Percentiles rank a stretch among this genome's conserved stretches.
These are phyloP conservation scores for Gryon sp. DNA, from an alignment of 1,140 invertebrate species.

Conservation along the genomic window DNA sequence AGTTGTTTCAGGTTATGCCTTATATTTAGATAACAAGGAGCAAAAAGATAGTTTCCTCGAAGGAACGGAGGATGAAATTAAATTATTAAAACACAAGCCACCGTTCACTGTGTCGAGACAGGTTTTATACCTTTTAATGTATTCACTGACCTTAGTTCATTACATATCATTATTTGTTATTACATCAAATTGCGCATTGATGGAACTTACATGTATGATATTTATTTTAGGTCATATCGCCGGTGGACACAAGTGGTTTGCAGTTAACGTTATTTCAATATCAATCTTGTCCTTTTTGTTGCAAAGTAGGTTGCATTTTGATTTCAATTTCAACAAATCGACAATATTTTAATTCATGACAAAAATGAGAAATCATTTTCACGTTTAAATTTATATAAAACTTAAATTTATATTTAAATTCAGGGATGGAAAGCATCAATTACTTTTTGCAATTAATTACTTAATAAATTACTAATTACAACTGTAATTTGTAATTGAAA, in stretches of 20 bases:
- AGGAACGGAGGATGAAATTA: constrained; percentile 72
- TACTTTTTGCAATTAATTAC: no score
- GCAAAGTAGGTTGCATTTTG: constrained; percentile 85
- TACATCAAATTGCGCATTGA: constrained; percentile 16
- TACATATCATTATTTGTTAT: constrained; percentile 1
- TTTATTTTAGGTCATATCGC: constrained; percentile 82
- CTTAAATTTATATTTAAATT: no score
- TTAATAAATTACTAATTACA: no score
- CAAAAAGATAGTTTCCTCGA: constrained; percentile 78
- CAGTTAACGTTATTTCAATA: constrained; percentile 96
- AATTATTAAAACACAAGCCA: constrained; percentile 80
- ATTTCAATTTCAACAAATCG: no score
- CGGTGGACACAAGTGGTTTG: constrained; percentile 86
- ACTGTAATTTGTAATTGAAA: no score
- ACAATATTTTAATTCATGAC: no score
- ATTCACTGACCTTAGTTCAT: background rate
- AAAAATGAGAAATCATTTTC: no score
- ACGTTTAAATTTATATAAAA: no score
- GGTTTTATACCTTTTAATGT: constrained; percentile 63
- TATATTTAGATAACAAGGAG: constrained; percentile 72
- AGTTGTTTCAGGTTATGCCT: constrained; percentile 79
- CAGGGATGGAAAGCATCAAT: no score
- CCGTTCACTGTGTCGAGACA: constrained; percentile 74
- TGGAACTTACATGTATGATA: constrained; percentile 14
- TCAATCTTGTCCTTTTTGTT: constrained; percentile 99